Percentiles rank a stretch among this genome's conserved stretches.
These are phyloP conservation scores for Grus americana DNA, from an alignment of 2,113 vertebrate species.

Conservation along the genomic window DNA sequence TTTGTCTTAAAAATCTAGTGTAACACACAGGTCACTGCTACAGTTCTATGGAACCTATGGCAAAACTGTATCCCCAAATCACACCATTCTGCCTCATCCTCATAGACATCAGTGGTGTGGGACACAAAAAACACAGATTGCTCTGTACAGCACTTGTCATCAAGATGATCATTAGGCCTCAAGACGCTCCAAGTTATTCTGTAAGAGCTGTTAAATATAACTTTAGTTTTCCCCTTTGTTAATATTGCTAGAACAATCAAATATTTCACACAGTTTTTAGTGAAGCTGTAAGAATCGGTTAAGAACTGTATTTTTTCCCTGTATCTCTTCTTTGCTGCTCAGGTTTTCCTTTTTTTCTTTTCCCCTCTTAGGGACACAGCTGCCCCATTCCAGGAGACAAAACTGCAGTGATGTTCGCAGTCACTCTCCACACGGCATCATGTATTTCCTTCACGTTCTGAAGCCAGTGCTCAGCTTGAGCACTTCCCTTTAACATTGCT, in stretches of 20 bases:
- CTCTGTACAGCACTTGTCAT: background rate
- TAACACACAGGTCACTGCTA: constrained; percentile 11
- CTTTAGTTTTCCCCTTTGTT: background rate
- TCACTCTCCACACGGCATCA: background rate
- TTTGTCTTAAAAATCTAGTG: constrained; percentile 48
- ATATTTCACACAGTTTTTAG: background rate
- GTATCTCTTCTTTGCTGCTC: background rate
- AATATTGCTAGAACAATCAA: constrained; percentile 25
- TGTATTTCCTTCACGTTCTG: background rate
- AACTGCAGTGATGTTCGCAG: accelerated
- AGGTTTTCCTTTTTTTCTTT: background rate
- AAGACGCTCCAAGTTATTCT: constrained; percentile 14
- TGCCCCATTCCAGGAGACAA: background rate
- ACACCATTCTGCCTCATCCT: background rate
- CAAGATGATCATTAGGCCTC: background rate
- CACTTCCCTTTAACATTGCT: background rate
- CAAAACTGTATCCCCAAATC: constrained; percentile 45
- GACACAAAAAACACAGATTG: background rate
- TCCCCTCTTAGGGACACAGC: accelerated
- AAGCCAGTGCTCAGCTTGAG: background rate
- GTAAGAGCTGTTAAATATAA: background rate
- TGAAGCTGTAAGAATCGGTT: background rate
- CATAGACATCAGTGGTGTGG: background rate
- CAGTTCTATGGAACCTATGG: constrained; percentile 18
- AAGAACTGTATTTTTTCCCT: background rate